Conservation (phyloP, 2,797 vertebrate genomes). For the Mus caroli region DNA sequence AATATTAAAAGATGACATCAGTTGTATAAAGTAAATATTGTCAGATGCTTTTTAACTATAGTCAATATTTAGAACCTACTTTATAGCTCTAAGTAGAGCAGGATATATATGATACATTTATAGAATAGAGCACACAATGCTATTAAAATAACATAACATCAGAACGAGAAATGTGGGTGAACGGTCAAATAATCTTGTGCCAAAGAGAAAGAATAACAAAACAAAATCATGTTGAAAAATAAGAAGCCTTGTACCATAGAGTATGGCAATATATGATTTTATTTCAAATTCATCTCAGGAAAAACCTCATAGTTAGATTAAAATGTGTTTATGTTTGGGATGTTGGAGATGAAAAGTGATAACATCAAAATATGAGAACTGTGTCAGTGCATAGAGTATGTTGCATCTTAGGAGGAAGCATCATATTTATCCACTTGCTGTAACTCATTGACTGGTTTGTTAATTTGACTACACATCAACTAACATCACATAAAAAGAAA, state of each 20-base stretch:
- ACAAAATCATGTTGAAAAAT: not conserved
- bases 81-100: not conserved
- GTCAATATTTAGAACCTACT: not conserved
- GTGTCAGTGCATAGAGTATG: not conserved
- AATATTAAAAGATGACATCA: not conserved
- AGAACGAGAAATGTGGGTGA: not conserved
- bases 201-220: not conserved
- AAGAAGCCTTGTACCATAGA: not conserved
- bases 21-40: not conserved
- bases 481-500: not conserved
- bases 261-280: too few species aligned
- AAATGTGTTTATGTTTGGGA: not conserved
- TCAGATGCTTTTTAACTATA: not conserved
- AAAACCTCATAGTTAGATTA: not conserved
- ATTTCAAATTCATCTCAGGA: not conserved
- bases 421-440: not conserved
- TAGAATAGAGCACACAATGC: not conserved
- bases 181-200: not conserved
- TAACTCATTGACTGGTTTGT: not conserved
- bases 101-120: not conserved
- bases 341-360: not conserved
- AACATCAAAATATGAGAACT: not conserved
- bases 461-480: not conserved
- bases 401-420: not conserved
- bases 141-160: not conserved